A percentile compares a stretch with the other conserved stretches of the same genome.
Conservation (phyloP, 2,113 vertebrate genomes). For the Pionites leucogaster region DNA sequence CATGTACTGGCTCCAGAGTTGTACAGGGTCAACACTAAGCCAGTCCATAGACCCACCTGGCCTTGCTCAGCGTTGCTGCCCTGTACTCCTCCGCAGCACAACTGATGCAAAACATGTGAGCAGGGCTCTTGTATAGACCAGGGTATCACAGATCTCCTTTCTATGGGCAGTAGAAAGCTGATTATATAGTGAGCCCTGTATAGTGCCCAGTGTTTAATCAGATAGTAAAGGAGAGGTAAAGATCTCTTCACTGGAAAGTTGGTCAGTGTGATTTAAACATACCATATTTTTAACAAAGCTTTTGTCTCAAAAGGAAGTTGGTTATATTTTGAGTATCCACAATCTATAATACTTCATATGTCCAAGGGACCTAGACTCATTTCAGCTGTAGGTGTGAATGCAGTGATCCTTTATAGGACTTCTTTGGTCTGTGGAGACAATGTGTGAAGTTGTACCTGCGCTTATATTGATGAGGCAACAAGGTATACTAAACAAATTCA, state of each 20-base stretch:
- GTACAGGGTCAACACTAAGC: background rate
- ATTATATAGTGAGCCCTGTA: background rate
- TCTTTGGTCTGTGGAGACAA: background rate
- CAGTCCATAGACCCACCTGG: background rate
- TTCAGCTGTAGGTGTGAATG: background rate
- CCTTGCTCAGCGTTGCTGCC: background rate
- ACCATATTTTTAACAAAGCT: background rate
- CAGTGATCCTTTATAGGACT: background rate
- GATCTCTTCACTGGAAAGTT: background rate
- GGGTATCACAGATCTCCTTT: background rate
- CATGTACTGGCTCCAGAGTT: rapidly evolving
- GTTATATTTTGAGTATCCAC: background rate
- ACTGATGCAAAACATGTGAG: background rate
- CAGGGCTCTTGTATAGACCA: background rate
- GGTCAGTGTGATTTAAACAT: background rate
- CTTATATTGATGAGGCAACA: background rate
- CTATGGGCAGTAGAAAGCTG: background rate
- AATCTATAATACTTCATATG: rapidly evolving
- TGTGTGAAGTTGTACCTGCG: background rate
- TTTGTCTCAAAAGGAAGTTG: background rate
- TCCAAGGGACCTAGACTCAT: background rate
- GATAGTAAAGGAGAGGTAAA: background rate
- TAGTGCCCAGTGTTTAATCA: no score
- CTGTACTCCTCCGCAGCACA: background rate
- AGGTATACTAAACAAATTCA: background rate